These are phyloP conservation scores for Gallinago jamesoni DNA, from an alignment of 2,113 vertebrate genomes.

Conservation along the genomic window DNA sequence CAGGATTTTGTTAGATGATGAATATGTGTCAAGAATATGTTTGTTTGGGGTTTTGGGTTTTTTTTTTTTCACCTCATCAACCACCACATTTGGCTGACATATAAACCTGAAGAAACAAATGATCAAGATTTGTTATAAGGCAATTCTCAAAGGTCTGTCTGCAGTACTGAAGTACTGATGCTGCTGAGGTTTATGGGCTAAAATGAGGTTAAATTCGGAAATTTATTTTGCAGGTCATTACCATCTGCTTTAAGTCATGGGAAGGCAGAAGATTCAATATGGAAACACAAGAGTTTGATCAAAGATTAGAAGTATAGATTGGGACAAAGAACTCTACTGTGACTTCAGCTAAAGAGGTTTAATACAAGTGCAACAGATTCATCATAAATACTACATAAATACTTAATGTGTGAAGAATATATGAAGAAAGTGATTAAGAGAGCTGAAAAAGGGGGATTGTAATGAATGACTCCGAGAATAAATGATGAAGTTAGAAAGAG, in stretches of 20 bases:
- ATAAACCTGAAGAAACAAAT: not conserved
- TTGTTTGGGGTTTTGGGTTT: too few species aligned
- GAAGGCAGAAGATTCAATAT: not conserved
- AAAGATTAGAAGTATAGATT: not conserved
- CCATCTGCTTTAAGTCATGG: not conserved
- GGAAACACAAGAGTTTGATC: not conserved
- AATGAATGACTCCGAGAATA: not conserved
- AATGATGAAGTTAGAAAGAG: not conserved
- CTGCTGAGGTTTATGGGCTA: not conserved
- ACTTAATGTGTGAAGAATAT: not conserved
- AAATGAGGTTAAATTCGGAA: not conserved
- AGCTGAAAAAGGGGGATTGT: not conserved
- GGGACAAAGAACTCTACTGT: not conserved
- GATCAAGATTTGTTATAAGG: not conserved
- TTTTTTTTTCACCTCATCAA: not conserved
- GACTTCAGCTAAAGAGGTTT: not conserved
- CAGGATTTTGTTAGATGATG: not conserved
- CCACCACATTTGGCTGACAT: not conserved
- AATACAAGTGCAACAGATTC: not conserved
- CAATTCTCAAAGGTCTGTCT: not conserved
- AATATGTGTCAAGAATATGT: not conserved
- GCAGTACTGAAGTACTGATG: not conserved
- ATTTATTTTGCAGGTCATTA: not conserved
- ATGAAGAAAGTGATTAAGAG: not conserved
- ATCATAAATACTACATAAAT: not conserved